These are phyloP conservation scores for Ariopsis seemanni DNA, from an alignment of 2,113 vertebrate genomes.

Conservation along the genomic window DNA sequence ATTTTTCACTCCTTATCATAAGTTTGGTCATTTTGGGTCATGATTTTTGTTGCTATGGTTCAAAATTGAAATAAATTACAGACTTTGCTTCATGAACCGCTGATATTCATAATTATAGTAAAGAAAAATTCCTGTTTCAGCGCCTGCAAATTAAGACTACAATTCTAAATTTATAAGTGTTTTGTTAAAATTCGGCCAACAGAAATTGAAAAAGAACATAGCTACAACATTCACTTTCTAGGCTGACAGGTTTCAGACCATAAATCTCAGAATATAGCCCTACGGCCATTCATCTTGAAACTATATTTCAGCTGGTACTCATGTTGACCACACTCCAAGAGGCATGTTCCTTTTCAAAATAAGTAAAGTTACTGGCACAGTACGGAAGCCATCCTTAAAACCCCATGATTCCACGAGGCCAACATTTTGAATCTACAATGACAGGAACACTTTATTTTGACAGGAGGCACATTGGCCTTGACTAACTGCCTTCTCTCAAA, in stretches of 20 bases:
- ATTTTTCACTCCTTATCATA: neutral
- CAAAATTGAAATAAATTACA: neutral
- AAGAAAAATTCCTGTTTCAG: neutral
- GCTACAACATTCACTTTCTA: neutral
- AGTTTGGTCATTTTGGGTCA: neutral
- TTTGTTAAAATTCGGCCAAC: neutral
- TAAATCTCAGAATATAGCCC: constrained; percentile 43
- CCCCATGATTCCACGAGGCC: constrained; percentile 33
- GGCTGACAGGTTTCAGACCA: neutral
- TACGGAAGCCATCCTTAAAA: constrained; percentile 42
- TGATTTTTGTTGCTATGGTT: too few species aligned
- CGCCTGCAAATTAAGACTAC: neutral
- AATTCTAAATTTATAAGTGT: neutral
- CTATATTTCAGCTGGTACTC: constrained; percentile 47
- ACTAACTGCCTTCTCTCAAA: neutral
- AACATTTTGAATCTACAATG: constrained; percentile 29
- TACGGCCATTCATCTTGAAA: constrained; percentile 40
- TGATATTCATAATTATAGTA: neutral
- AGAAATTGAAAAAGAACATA: neutral
- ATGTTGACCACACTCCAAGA: constrained; percentile 23
- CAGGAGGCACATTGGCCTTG: constrained; percentile 28
- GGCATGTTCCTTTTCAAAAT: constrained; percentile 41
- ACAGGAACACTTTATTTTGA: constrained; percentile 47
- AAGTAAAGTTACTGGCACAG: constrained; percentile 45
- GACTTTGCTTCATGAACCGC: neutral